These are phyloP conservation scores for Andrena marginata DNA, from an alignment of 2,888 invertebrate species.

Conservation along the genomic window DNA sequence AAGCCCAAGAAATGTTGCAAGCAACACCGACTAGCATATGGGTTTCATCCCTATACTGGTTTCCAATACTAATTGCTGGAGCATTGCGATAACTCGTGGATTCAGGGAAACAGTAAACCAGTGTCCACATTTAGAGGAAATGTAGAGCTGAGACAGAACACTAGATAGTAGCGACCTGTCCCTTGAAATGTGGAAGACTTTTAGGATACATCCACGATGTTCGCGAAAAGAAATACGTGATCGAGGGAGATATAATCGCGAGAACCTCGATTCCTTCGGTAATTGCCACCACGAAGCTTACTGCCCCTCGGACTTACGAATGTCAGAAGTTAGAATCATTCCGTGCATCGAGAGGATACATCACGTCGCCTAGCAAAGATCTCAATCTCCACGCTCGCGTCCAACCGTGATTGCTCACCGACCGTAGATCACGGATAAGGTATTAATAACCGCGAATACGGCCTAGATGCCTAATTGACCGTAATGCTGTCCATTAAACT, in stretches of 20 bases:
- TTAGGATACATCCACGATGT: neutral
- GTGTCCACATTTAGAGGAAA: too few species aligned
- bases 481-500: constrained; percentile 53
- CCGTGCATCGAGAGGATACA: constrained; percentile 47
- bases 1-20: neutral
- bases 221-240: neutral
- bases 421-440: constrained; percentile 59
- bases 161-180: too few species aligned
- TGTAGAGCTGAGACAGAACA: too few species aligned
- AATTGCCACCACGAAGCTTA: constrained; percentile 41
- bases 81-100: too few species aligned
- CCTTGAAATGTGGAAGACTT: neutral
- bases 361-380: constrained; percentile 56
- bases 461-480: constrained; percentile 62
- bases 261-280: constrained; percentile 32
- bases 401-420: constrained; percentile 54
- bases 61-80: too few species aligned
- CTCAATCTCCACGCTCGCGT: constrained; percentile 54
- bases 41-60: too few species aligned
- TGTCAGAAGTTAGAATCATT: constrained; percentile 51
- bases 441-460: constrained; percentile 68
- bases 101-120: too few species aligned
- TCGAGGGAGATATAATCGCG: neutral
- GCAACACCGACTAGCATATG: neutral
- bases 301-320: constrained; percentile 21